Base-by-base conservation (phyloP, 2,888 invertebrate genomes). In the Blastobasis lacticolella region DNA sequence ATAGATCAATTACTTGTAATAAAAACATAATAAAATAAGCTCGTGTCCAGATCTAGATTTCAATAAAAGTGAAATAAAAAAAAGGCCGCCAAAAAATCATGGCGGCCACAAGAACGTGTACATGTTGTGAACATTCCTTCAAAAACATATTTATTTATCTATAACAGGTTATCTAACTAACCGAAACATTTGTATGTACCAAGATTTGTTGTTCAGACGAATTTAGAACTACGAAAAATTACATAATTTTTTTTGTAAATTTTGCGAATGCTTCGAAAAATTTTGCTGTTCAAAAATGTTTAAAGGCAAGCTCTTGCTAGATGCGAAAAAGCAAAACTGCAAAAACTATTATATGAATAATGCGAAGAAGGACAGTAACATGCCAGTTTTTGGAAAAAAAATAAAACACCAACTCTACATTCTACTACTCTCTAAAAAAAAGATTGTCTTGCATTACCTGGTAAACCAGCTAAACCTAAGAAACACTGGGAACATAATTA, bases 291-390 rank as follows among this genome's bases (percentile, higher is more conserved):
- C 66, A 67, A 67, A 62, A 69, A 7, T 46, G 66, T 69, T 64
- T 61, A 75, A n/a, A 76, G 81, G 23, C 23, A 23, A 23, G 23
- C 23, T 23, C 23, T 23, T 80, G 65, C 9, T 49, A 5, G 23
- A 50, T 69, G 57, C 64, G 73, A 72, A 66, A 57, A 77, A 82
- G 81, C 80, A 61, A 68, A 72, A 68, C 52, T 51, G 42, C 54
- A 55, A 73, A 71, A 66, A 72, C 72, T 85, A 86, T 85, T 84
- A 85, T 80, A 78, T 85, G 71, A 75, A 23, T 23, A 23, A 84
- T 87, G 87, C 84, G 79, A 72, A 74, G 79, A 81, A 86, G 84
- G 84, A 83, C 84, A 76, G 78, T 78, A 73, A 61, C 85, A 82
- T 85, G 81, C 86, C 63, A 49, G 48, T 45, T 53, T 56, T 55